Evolutionary conservation across 2,797 vertebrate species (phyloP), one percentile per base, ranked within the genome.

Genomic region (Mastacembelus armatus): DNA sequence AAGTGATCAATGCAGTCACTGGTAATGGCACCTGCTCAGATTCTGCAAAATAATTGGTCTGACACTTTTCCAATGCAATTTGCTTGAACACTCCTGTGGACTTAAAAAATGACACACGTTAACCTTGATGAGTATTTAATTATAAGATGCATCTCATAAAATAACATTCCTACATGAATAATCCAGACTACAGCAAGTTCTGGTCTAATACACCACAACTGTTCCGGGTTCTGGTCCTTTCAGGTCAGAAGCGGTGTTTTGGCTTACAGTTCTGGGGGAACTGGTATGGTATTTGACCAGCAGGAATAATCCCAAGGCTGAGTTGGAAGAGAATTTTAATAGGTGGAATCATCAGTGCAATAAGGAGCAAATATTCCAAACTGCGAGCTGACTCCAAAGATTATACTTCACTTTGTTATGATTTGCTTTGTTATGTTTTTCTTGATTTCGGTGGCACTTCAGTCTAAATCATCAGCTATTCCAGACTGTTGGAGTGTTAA

Each of bases 11-110:
- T 78, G 80, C 66, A 42, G 74, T 76, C 12, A 5, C 55, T 49
- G 69, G 58, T 73, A 76, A 88, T 69, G 80, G 70, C 71, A 79
- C 74, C 81, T 83, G 68, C 78, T 75, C 71, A 70, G 66, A 59
- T 69, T 74, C 49, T 2, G 71, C 61, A 60, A 51, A 63, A 81
- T 85, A 85, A 88, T 82, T 85, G 81, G 74, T 24, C 71, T 14
- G 38, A 75, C 65, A 67, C 30, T 66, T 71, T 78, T 80, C 68
- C 45, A 59, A 72, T 78, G 65, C 72, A 68, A 84, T 85, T 81
- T 86, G 71, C n/a, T 50, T 29, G 43, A 68, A 68, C 62, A 16
- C 55, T 78, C 38, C 61, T 81, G 85, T 69, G 74, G 54, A 52
- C 45, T 29, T 45, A n/a, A 61, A 63, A 75, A 66, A 72, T 58